Conservation (phyloP, 2,888 invertebrate genomes). For the Acanthosepion esculentum region DNA sequence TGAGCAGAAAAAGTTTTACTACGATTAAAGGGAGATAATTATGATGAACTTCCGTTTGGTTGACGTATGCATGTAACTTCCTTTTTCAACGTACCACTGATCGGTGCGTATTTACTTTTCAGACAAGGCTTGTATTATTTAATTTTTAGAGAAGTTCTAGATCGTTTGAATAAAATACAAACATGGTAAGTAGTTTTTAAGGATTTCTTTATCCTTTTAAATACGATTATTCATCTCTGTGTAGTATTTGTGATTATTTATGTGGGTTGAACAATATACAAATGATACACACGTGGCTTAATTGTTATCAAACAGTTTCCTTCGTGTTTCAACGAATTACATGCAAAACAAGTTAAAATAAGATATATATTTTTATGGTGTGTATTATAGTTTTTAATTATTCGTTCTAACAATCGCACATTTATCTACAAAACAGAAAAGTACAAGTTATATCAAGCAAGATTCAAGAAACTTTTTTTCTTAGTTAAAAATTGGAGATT, state of each 20-base stretch:
- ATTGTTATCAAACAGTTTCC: too few relatives aligned
- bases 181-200: conserved; percentile 13
- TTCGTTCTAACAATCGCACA: too few relatives aligned
- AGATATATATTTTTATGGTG: too few relatives aligned
- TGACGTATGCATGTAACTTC: neutral
- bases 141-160: neutral
- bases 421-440: too few relatives aligned
- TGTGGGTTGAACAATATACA: neutral
- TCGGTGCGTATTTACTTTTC: neutral
- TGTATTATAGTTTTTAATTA: too few relatives aligned
- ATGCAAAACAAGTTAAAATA: too few relatives aligned
- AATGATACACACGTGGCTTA: neutral
- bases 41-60: neutral
- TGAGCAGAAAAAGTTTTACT: too few relatives aligned
- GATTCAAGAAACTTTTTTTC: too few relatives aligned
- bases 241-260: neutral
- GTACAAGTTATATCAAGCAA: too few relatives aligned
- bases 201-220: neutral
- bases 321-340: too few relatives aligned
- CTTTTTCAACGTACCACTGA: neutral
- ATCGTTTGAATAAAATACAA: neutral
- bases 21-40: neutral
- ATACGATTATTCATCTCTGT: neutral
- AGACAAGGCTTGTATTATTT: neutral
- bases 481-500: too few relatives aligned